Percentiles rank a stretch among this genome's conserved stretches.
Conservation (phyloP, 2,888 invertebrate genomes). For the Mimachlamys varia region DNA sequence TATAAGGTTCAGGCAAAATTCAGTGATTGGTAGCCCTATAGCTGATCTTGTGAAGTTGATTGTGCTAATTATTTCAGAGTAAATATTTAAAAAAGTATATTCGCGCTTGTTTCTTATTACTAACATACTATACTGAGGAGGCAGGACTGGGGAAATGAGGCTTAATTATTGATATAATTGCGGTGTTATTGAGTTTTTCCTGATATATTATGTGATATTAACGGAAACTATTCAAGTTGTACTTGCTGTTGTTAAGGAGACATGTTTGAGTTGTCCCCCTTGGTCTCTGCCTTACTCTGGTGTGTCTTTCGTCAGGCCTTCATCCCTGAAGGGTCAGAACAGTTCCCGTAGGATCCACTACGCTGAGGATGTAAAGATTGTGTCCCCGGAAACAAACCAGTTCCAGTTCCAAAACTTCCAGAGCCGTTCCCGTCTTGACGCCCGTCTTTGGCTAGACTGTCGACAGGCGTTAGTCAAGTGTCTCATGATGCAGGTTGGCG, state of each 20-base stretch:
- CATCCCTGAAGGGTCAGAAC: conserved; percentile 68
- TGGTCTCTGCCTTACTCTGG: background rate
- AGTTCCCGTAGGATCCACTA: conserved; percentile 52
- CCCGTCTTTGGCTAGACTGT: conserved; percentile 78
- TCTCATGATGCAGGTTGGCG: conserved; percentile 75
- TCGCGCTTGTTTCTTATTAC: too few species aligned
- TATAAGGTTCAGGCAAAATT: too few species aligned
- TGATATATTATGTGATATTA: background rate
- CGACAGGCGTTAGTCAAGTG: conserved; percentile 73
- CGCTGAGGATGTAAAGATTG: conserved; percentile 63
- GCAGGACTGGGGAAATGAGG: too few species aligned
- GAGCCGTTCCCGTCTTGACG: conserved; percentile 77
- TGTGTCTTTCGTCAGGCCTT: conserved; percentile 62
- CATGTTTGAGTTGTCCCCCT: background rate
- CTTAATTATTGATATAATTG: too few species aligned
- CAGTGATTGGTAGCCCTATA: too few species aligned
- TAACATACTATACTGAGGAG: too few species aligned
- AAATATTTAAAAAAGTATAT: too few species aligned
- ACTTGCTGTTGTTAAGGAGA: background rate
- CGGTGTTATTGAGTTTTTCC: too few species aligned
- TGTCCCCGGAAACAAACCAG: conserved; percentile 72
- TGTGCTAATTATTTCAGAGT: too few species aligned
- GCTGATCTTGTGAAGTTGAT: too few species aligned
- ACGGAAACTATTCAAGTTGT: background rate
- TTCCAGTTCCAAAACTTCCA: conserved; percentile 79